Conservation (phyloP, 2,888 invertebrate species). For the Tachina fera region DNA sequence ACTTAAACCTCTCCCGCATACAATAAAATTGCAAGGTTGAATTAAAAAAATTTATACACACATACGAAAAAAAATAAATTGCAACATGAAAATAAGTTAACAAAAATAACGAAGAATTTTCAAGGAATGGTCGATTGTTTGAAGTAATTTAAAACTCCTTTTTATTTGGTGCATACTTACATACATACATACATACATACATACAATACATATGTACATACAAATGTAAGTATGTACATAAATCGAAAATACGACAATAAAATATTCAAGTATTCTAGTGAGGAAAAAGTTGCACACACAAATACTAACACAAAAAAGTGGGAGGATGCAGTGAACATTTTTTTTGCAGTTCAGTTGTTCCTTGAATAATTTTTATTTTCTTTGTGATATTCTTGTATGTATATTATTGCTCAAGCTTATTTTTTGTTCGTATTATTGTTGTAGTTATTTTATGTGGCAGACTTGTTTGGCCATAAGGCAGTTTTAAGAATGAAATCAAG, state of each 20-base stretch:
- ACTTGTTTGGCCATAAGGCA: slow-evolving; percentile 71
- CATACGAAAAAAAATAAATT: slow-evolving; percentile 52
- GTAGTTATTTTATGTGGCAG: slow-evolving; percentile 61
- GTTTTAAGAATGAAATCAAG: slow-evolving; percentile 72
- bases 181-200: no score
- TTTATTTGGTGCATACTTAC: slow-evolving; percentile 31
- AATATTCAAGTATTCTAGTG: slow-evolving; percentile 55
- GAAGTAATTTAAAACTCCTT: slow-evolving; percentile 61
- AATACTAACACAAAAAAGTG: slow-evolving; percentile 77
- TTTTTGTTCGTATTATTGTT: slow-evolving; percentile 42
- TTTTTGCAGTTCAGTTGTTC: slow-evolving; percentile 65
- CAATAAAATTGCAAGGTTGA: slow-evolving; percentile 62
- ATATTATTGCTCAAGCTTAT: slow-evolving; percentile 58
- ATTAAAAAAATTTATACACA: slow-evolving; percentile 9
- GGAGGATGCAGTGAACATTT: slow-evolving; percentile 81
- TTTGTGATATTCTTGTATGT: slow-evolving; percentile 8
- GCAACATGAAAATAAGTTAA: slow-evolving; percentile 64
- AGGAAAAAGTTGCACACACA: slow-evolving; percentile 30
- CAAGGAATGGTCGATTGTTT: slow-evolving; percentile 46
- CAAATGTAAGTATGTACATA: neutral
- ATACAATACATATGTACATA: no score
- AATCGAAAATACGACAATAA: slow-evolving; percentile 59
- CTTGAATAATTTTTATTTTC: slow-evolving; percentile 13
- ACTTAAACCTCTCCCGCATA: slow-evolving; percentile 71
- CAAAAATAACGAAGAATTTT: slow-evolving; percentile 45